A percentile compares a stretch with the other conserved stretches of the same genome.
phyloP scores from a whole-genome alignment of 2,797 vertebrate species.

The Cryptoblepharus egeriae region DNA sequence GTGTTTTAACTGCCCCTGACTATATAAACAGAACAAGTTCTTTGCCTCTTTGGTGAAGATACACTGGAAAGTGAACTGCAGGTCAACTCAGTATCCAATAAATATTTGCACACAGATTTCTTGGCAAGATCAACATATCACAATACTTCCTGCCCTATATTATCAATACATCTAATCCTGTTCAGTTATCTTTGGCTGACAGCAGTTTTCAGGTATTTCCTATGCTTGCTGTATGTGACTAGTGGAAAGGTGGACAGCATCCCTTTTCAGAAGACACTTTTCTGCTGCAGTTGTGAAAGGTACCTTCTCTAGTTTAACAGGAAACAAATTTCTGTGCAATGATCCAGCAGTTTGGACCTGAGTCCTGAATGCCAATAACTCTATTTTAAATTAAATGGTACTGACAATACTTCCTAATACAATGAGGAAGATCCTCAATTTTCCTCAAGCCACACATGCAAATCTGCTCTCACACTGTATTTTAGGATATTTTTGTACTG shows the following conservation, averaged over 20 bases:
- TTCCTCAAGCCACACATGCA: neutral
- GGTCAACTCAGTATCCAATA: neutral
- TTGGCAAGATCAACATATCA: neutral
- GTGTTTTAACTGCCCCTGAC: neutral
- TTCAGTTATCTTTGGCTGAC: neutral
- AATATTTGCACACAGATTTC: neutral
- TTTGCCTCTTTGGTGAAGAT: neutral
- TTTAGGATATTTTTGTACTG: no score
- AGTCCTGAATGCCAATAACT: neutral
- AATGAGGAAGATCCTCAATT: neutral
- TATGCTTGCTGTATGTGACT: neutral
- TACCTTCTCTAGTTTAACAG: neutral
- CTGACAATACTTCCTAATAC: no score
- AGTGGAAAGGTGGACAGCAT: fast-evolving
- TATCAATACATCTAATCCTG: neutral
- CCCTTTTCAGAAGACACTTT: neutral
- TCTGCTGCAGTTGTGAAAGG: neutral
- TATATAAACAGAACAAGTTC: neutral
- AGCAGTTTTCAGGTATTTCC: neutral
- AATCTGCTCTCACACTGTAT: no score
- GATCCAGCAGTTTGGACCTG: neutral
- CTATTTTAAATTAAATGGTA: no score
- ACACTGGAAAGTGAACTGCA: neutral
- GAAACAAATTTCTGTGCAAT: neutral
- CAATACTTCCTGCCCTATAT: neutral